These are phyloP conservation scores for Eunapius fragilis DNA, from an alignment of 37 sponge, comb jelly and placozoan genomes.

Conservation along the genomic window DNA sequence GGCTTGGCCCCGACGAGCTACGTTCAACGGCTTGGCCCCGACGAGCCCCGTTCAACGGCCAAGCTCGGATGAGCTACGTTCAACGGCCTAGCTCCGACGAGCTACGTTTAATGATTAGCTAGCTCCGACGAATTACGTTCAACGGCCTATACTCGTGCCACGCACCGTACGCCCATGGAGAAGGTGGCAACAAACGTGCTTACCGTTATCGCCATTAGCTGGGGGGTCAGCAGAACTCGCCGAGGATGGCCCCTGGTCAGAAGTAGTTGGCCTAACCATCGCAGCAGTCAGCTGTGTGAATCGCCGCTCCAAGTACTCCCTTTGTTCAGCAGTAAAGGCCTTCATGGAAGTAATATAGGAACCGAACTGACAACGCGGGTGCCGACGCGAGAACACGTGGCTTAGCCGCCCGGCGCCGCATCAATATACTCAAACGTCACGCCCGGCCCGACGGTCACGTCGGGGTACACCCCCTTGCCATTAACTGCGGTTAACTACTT, in stretches of 20 bases:
- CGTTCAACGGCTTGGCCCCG: neutral
- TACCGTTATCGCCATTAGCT: neutral
- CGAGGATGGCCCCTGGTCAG: neutral
- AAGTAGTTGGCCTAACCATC: neutral
- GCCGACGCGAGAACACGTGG: neutral
- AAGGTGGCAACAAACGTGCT: neutral
- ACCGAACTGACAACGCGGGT: neutral
- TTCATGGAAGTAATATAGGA: neutral
- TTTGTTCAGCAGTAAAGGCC: neutral
- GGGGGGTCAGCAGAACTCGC: neutral
- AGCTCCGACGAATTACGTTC: neutral
- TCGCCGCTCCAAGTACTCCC: neutral
- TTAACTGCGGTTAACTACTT: constrained; percentile 1
- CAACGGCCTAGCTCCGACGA: neutral
- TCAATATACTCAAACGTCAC: neutral
- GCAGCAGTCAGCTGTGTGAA: neutral
- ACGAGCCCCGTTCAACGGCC: neutral
- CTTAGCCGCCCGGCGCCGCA: neutral
- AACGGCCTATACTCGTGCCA: neutral
- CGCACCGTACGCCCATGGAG: neutral
- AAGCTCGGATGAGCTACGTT: neutral
- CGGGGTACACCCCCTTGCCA: neutral
- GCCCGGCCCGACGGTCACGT: neutral
- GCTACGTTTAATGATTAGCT: neutral
- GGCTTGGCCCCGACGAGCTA: neutral